Evolutionary conservation across 1,140 invertebrate species (phyloP).

Genomic region (Eumeta japonica): DNA sequence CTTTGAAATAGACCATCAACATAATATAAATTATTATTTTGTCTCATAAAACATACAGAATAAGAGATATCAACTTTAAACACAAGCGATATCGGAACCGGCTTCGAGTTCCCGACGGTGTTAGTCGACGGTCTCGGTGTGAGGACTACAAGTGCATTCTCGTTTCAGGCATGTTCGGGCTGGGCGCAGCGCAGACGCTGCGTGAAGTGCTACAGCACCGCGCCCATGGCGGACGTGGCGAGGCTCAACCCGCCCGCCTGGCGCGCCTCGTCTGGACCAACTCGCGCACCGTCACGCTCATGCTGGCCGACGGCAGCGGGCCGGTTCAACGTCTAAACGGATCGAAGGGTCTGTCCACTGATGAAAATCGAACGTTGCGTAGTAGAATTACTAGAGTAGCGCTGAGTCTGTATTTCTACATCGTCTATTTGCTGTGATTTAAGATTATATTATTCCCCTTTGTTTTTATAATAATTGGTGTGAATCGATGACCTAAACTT

Average conservation of each 20-base stretch:
- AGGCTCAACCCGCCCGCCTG: constrained; percentile 83
- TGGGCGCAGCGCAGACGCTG: constrained; percentile 91
- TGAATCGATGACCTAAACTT: too few relatives aligned
- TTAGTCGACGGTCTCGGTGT: background rate
- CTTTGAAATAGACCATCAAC: background rate
- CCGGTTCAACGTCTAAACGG: constrained; percentile 83
- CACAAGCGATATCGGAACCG: too few relatives aligned
- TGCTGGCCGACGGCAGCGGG: constrained; percentile 89
- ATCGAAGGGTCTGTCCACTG: too few relatives aligned
- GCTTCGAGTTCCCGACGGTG: too few relatives aligned
- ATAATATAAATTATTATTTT: background rate
- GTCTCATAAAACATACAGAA: too few relatives aligned
- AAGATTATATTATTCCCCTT: too few relatives aligned
- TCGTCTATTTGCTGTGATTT: too few relatives aligned
- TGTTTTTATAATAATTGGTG: too few relatives aligned
- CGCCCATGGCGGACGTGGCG: constrained; percentile 84
- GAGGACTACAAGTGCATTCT: constrained; percentile 2
- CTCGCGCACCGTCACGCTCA: constrained; percentile 85
- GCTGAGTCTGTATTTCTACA: too few relatives aligned
- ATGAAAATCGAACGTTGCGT: too few relatives aligned
- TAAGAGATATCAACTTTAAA: too few relatives aligned
- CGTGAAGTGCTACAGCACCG: constrained; percentile 90
- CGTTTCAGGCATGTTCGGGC: constrained; percentile 78
- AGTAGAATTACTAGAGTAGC: too few relatives aligned
- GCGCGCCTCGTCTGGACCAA: constrained; percentile 91